Base-by-base conservation (phyloP, 2,113 vertebrate genomes). In the Symphodus melops region DNA sequence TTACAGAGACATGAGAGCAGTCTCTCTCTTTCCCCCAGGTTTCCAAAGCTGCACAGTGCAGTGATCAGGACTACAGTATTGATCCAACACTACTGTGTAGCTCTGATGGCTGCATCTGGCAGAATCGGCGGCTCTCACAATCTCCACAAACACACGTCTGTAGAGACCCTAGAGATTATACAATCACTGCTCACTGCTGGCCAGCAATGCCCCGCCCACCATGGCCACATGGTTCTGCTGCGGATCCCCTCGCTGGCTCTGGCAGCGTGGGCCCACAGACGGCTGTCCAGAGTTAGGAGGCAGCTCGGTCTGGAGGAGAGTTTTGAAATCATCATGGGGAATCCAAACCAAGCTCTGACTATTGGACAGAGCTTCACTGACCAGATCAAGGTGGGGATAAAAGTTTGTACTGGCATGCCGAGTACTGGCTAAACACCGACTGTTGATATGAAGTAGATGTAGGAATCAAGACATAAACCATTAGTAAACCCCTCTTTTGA, bases 221-320 rank as follows among this genome's bases (percentile, higher is more conserved):
- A 98, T 1, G 98, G 98, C 51, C 95, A 97, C 90, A 99, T 99
- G 98, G 96, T 99, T 8, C 92, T 99, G 79, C 89, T 99, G 89
- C 94, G 98, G 46, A 96, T 99, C 82, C 97, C 98, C 4, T 98
- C 97, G 25, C 83, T 94, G 39, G 95, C 96, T 0, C 93, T 99
- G 91, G 98, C 97, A 5, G 91, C 92, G 0, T 94, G 97, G 88
- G 97, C 98, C 19, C 97, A 97, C 23, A 95, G 96, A 75, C 94
- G 97, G 3, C 95, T 99, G 11, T 93, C 93, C 54, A 95, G 94
- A 3, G 96, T 98, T 16, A 94, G 98, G 68, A 95, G 95, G 19
- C 95, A 95, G 39, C 92, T 99, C 51, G 96, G 96, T 54, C 93
- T 99, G 61, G 96, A 98, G 86, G 92, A 96, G 70, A 95, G 90